Evolutionary conservation across 2,888 invertebrate genomes (phyloP).

Genomic region (Arenicola marina): DNA sequence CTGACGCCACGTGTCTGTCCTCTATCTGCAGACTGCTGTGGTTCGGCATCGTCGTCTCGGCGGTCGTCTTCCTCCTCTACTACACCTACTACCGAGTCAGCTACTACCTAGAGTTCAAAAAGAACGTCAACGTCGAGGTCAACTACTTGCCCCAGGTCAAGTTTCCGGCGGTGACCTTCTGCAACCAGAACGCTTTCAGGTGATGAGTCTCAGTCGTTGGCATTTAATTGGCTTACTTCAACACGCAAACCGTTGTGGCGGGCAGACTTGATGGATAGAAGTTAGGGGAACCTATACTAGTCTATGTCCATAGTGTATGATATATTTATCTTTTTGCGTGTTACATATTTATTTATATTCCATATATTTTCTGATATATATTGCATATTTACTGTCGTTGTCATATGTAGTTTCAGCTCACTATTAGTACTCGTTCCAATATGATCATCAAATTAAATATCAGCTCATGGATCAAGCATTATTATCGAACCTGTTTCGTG

Average conservation of each 20-base stretch:
- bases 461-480: no score
- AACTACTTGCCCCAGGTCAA: background rate
- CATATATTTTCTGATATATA: background rate
- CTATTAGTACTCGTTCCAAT: no score
- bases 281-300: no score
- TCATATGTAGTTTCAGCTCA: background rate
- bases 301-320: no score
- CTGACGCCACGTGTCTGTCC: no score
- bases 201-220: no score
- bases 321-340: background rate
- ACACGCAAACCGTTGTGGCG: no score
- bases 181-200: constrained; percentile 9
- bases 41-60: background rate
- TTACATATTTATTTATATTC: background rate
- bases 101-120: background rate
- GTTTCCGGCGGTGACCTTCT: constrained; percentile 4
- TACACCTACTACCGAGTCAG: background rate
- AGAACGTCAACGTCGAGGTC: constrained; percentile 4
- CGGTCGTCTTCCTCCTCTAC: constrained; percentile 2
- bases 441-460: no score
- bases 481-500: no score
- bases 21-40: constrained; percentile 2
- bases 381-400: background rate
- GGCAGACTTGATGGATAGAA: no score
- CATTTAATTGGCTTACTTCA: no score